phyloP scores from a whole-genome alignment of 2,797 vertebrate genomes.

The Galago senegalensis region DNA sequence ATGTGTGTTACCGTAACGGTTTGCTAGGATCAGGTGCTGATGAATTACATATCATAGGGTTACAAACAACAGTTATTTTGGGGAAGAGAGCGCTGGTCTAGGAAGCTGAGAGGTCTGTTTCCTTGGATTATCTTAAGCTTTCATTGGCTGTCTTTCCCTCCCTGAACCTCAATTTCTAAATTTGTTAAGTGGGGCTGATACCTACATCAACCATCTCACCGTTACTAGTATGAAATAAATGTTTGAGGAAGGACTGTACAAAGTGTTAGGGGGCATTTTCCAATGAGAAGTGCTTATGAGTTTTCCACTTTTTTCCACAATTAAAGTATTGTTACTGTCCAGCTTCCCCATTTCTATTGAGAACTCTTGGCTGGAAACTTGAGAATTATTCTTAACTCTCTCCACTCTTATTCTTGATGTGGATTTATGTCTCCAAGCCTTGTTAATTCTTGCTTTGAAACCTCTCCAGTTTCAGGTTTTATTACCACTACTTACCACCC shows the following conservation, averaged over 20 bases:
- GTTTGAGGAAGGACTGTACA: neutral
- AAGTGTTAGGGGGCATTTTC: neutral
- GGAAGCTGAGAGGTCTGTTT: neutral
- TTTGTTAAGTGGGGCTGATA: neutral
- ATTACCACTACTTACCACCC: slow-evolving; percentile 6
- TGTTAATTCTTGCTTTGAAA: slow-evolving; percentile 63
- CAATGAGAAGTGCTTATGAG: neutral
- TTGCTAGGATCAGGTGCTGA: neutral
- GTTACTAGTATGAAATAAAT: neutral
- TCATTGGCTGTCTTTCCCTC: neutral
- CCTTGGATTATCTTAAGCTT: neutral
- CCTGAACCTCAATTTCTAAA: neutral
- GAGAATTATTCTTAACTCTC: slow-evolving; percentile 10
- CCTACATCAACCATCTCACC: neutral
- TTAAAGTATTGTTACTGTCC: neutral
- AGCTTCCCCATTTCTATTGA: neutral
- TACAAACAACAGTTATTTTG: slow-evolving; percentile 21
- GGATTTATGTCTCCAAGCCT: slow-evolving; percentile 18
- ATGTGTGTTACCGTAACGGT: neutral
- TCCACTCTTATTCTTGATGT: neutral
- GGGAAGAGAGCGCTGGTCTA: neutral
- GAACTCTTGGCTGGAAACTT: neutral
- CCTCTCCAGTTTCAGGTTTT: slow-evolving; percentile 62
- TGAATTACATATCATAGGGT: neutral
- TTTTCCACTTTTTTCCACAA: neutral